A percentile compares a stretch with the other conserved stretches of the same genome.
These are phyloP conservation scores for Cryptoblepharus egeriae DNA, from an alignment of 2,797 vertebrate species.

Conservation along the genomic window DNA sequence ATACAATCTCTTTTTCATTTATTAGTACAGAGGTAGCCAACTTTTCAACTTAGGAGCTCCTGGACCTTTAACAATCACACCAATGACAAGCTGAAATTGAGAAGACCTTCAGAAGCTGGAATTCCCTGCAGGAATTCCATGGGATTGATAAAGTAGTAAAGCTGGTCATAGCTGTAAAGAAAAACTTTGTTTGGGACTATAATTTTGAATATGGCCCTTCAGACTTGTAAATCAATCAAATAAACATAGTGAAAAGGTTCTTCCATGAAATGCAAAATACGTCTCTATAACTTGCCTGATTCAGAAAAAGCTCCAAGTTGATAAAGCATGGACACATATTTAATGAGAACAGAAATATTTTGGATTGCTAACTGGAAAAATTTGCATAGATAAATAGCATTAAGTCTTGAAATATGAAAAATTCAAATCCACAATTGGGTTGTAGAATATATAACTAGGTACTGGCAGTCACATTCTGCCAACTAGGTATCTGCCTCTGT, in stretches of 20 bases:
- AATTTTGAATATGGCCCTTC: neutral
- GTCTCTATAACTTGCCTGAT: neutral
- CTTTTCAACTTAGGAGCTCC: no score
- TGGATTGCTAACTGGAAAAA: neutral
- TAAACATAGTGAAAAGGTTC: neutral
- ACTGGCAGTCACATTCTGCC: neutral
- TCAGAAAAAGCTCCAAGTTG: constrained; percentile 1
- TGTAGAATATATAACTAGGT: constrained; percentile 5
- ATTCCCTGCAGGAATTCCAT: no score
- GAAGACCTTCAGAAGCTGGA: no score
- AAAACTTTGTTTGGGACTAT: neutral
- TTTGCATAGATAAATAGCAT: neutral
- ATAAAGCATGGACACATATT: constrained; percentile 10
- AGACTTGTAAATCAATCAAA: neutral
- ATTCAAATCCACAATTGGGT: constrained; percentile 1
- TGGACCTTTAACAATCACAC: no score
- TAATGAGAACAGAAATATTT: neutral
- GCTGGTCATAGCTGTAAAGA: neutral
- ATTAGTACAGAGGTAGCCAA: no score
- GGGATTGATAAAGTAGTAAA: neutral
- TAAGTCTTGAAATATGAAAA: neutral
- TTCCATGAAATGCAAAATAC: accelerated
- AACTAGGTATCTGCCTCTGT: neutral
- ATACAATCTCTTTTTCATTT: no score
- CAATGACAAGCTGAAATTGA: no score